Percentiles rank a stretch among this genome's conserved stretches.
Conservation (phyloP, 2,797 vertebrate genomes). For the Eulemur rubriventer region DNA sequence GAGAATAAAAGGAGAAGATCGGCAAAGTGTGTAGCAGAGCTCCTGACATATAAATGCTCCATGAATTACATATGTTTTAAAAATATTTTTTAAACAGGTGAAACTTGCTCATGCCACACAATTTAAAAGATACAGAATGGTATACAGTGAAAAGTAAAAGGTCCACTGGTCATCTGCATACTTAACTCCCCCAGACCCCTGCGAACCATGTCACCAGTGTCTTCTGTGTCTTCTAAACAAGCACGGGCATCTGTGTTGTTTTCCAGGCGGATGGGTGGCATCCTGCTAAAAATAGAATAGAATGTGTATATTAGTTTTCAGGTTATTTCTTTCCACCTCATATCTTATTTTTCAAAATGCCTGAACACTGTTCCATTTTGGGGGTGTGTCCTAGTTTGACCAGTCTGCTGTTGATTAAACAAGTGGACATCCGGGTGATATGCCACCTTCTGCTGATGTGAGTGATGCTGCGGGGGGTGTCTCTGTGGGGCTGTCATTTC, state of each 20-base stretch:
- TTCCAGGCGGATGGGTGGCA: background rate
- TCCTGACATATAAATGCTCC: background rate
- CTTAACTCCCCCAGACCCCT: background rate
- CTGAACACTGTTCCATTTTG: background rate
- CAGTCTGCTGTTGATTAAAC: background rate
- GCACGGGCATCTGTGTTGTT: rapidly evolving
- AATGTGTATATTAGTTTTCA: background rate
- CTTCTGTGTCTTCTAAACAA: background rate
- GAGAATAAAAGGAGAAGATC: background rate
- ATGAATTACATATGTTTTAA: background rate
- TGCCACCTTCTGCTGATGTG: background rate
- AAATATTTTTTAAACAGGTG: background rate
- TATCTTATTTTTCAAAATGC: background rate
- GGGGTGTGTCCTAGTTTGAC: background rate
- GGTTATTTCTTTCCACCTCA: background rate
- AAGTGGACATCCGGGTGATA: background rate
- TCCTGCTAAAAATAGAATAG: background rate
- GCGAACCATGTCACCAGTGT: rapidly evolving
- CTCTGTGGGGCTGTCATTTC: background rate
- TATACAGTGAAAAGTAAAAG: no score
- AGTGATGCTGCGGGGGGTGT: background rate
- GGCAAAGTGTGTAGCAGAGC: no score
- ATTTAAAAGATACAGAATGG: background rate
- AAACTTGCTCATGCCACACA: background rate
- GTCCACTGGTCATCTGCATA: background rate